Base-by-base conservation (phyloP, 1,140 invertebrate genomes). In the Pachypsylla venusta region DNA sequence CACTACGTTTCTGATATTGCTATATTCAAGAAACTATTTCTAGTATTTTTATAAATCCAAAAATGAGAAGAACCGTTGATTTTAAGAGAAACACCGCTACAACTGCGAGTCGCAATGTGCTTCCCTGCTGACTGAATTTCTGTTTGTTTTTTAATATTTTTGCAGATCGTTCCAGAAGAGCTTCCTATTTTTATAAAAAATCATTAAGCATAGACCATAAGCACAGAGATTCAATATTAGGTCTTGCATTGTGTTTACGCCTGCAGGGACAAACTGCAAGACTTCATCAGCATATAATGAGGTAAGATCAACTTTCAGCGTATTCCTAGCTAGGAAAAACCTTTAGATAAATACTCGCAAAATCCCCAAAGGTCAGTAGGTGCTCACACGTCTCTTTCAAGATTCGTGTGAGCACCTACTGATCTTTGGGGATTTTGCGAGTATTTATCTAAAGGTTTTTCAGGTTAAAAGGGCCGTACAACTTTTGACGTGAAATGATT, bases 201-300 rank as follows among this genome's bases (percentile, higher is more conserved):
- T 78, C 79, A 10, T 72, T 84, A 65, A 65, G 73, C 60, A 69
- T 69, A 58, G 77, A 69, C 27, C 70, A 75, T 25, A 70, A 70
- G 39, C 74, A 79, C 65, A 69, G 71, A 62, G 67, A 72, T 54
- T 77, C 80, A 13, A 68, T 81, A 35, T 67, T 80, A 5, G 79
- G 79, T 1, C 74, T 77, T 0, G 77, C 77, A 20, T 71, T 76
- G 42, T 73, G 80, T 40, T 69, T 84, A 24, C 75, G 81, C 54
- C 75, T 74, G 54, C 71, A 73, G 54, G 82, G 82, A 35, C 81
- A 83, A 64, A 74, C 75, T 65, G 76, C 79, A 0, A 71, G 81
- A 63, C 70, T 82, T 53, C 74, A 82, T 64, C 81, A 82, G 67
- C 69, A 83, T 25, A 71, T 82, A 22, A 79, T 77, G 7, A 78